A percentile compares a stretch with the other conserved stretches of the same genome.
These are phyloP conservation scores for Anagrus nilaparvatae DNA, from an alignment of 1,140 invertebrate genomes.

Conservation along the genomic window DNA sequence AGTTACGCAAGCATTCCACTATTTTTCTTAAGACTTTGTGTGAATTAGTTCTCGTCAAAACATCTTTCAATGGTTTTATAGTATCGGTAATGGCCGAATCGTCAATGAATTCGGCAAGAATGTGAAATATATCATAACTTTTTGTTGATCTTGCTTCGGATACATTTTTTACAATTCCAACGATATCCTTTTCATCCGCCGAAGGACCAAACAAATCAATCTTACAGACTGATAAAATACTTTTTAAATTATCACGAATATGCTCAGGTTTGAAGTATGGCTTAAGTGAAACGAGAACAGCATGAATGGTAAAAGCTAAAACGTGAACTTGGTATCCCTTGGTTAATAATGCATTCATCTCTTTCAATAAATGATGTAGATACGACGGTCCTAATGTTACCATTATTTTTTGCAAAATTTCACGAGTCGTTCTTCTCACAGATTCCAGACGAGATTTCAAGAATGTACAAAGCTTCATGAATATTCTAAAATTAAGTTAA, in stretches of 20 bases:
- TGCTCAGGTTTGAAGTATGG: conserved; percentile 54
- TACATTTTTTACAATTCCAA: conserved; percentile 68
- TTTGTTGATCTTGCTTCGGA: conserved; percentile 76
- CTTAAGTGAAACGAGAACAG: conserved; percentile 64
- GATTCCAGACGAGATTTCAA: conserved; percentile 82
- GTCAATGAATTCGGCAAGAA: conserved; percentile 69
- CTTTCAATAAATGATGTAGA: conserved; percentile 66
- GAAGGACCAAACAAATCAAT: conserved; percentile 81
- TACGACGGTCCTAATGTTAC: conserved; percentile 72
- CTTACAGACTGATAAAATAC: conserved; percentile 72
- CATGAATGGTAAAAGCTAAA: conserved; percentile 78
- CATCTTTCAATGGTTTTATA: conserved; percentile 72
- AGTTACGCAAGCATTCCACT: conserved; percentile 65
- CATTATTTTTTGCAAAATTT: conserved; percentile 85
- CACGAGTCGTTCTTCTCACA: conserved; percentile 72
- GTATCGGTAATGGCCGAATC: conserved; percentile 66
- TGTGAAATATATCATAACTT: conserved; percentile 76
- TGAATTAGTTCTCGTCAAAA: conserved; percentile 64
- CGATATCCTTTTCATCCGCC: conserved; percentile 86
- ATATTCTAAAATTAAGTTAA: conserved; percentile 53
- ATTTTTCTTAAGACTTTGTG: conserved; percentile 74
- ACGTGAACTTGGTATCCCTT: conserved; percentile 92
- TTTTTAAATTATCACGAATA: conserved; percentile 66
- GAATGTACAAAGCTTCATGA: conserved; percentile 83
- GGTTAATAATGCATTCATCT: conserved; percentile 70